phyloP scores from a whole-genome alignment of 2,888 invertebrate species.

The Hypomecis atomaria region DNA sequence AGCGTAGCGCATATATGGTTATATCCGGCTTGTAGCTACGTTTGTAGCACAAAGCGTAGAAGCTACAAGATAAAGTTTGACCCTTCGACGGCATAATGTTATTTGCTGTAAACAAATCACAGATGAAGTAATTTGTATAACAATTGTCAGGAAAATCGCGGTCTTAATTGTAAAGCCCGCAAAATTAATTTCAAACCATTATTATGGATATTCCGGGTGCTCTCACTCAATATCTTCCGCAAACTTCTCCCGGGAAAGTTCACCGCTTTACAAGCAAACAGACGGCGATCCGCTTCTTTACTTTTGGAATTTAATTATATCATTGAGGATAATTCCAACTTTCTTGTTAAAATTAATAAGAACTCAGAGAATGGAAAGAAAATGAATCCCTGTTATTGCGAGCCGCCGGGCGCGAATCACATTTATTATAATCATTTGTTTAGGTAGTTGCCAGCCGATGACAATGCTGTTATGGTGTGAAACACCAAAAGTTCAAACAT shows the following conservation, averaged over 20 bases:
- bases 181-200: conserved; percentile 20
- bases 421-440: conserved; percentile 41
- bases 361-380: conserved; percentile 47
- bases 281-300: conserved; percentile 30
- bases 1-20: background rate
- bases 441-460: background rate
- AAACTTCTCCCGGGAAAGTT: conserved; percentile 41
- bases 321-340: conserved; percentile 47
- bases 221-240: conserved; percentile 20
- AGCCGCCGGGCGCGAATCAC: conserved; percentile 24
- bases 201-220: conserved; percentile 25
- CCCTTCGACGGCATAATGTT: too few species aligned
- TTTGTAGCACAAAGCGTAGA: background rate
- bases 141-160: conserved; percentile 6
- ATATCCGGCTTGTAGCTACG: too few species aligned
- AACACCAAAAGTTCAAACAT: background rate
- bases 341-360: conserved; percentile 52
- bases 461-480: background rate
- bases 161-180: conserved; percentile 9
- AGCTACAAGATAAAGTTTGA: background rate
- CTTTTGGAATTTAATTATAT: conserved; percentile 51
- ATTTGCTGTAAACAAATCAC: conserved; percentile 7
- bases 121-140: conserved; percentile 9
- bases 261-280: conserved; percentile 50
- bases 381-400: conserved; percentile 46